These are phyloP conservation scores for Chalcosyrphus nemorum DNA, from an alignment of 2,888 invertebrate species.

Conservation along the genomic window DNA sequence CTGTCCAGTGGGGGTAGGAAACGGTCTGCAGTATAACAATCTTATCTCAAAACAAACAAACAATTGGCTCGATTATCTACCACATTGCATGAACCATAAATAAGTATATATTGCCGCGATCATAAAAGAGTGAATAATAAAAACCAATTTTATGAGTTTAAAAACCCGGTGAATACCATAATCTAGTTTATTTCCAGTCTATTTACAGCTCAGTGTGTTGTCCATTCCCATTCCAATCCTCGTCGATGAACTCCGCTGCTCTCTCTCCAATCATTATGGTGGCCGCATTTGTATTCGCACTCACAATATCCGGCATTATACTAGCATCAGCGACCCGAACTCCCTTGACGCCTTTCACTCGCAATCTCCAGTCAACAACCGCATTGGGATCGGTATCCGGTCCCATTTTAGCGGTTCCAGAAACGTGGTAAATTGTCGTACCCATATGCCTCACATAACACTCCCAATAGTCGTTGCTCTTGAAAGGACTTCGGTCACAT, in stretches of 20 bases:
- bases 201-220: background rate
- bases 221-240: slow-evolving; percentile 71
- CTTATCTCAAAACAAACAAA: no score
- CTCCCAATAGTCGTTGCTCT: slow-evolving; percentile 84
- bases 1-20: no score
- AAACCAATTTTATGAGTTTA: no score
- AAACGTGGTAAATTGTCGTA: slow-evolving; percentile 86
- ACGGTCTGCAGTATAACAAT: no score
- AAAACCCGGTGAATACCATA: no score
- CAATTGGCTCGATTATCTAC: no score
- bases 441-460: slow-evolving; percentile 86
- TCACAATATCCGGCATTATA: slow-evolving; percentile 88
- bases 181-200: background rate
- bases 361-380: slow-evolving; percentile 86
- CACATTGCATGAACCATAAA: no score
- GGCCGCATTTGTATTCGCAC: slow-evolving; percentile 92
- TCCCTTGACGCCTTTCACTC: slow-evolving; percentile 85
- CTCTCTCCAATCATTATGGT: slow-evolving; percentile 93
- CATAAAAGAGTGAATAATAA: no score
- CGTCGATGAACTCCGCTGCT: slow-evolving; percentile 84
- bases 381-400: slow-evolving; percentile 84
- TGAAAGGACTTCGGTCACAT: slow-evolving; percentile 76
- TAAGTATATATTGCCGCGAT: no score
- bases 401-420: slow-evolving; percentile 88
- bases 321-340: slow-evolving; percentile 88